Base-by-base conservation (phyloP, 2,797 vertebrate genomes). In the Astyanax mexicanus region DNA sequence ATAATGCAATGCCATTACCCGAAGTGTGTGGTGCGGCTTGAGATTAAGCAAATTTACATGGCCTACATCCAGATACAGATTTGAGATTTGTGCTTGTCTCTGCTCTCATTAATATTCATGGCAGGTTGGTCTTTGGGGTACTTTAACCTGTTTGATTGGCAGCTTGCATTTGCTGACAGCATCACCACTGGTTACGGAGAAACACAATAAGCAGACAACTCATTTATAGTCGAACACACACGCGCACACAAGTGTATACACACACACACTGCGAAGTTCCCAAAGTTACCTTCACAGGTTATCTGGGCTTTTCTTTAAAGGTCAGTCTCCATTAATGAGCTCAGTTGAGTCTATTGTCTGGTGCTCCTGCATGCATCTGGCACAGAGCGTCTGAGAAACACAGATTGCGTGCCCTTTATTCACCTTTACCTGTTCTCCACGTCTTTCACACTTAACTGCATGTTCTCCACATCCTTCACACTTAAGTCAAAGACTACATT, bases 301-400 rank as follows among this genome's bases (percentile, higher is more conserved):
- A 69, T 72, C 61, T 29, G 58, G 52, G 17, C 5, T 60, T 49
- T 23, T 29, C 73, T 64, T 62, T 42, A 75, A 81, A 81, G 80
- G 76, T 79, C 76, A 79, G 54, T 55, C 3, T n/a, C 57, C 58
- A 32, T 65, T 81, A 79, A 81, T 81, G 69, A 72, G 32, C 76
- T 69, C 52, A 47, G 68, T 64, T 45, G 37, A 35, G 40, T 62
- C 54, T 55, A 44, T 74, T 81, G 75, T 78, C 38, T 71, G 6
- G 32, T 75, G 62, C 55, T 44, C 44, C 40, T 67, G 32, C 32
- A 37, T 60, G 29, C 57, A 60, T 52, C 29, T 70, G 51, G 55
- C 29, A 32, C 60, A 13, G n/a, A 15, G 37, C 44, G 61, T 55
- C 66, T 69, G 72, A 74, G 67, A 65, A 61, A 58, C 57, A 45